Evolutionary conservation across 2,797 vertebrate genomes (phyloP).

Genomic region (Enteromius viviparus): DNA sequence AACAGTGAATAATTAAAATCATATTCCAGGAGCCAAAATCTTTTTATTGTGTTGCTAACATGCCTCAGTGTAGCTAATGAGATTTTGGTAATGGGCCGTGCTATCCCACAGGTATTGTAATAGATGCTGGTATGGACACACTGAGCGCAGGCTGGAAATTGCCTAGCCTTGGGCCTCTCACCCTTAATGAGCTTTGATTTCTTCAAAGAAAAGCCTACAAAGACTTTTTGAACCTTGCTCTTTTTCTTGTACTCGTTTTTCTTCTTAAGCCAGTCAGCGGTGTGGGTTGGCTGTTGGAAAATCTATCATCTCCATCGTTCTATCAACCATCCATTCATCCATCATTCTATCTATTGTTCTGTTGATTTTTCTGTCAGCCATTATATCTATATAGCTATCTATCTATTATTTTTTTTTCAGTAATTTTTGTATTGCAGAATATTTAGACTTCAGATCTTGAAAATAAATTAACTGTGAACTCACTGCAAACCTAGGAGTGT

Average conservation of each 20-base stretch:
- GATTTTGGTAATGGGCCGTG: conserved; percentile 59
- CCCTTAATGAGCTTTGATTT: conserved; percentile 58
- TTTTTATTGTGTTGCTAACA: conserved; percentile 54
- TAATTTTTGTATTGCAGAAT: too few species aligned
- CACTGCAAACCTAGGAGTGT: too few species aligned
- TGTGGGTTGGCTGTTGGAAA: neutral
- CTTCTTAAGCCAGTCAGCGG: neutral
- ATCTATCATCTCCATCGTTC: too few species aligned
- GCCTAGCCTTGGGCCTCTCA: conserved; percentile 50
- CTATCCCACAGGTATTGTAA: conserved; percentile 57
- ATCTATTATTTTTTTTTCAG: too few species aligned
- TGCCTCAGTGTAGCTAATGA: conserved; percentile 58
- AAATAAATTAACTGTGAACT: too few species aligned
- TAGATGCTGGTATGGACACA: conserved; percentile 43
- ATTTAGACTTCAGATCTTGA: too few species aligned
- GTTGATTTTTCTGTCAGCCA: too few species aligned
- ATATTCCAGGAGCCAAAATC: conserved; percentile 48
- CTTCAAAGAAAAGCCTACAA: conserved; percentile 35
- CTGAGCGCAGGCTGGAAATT: conserved; percentile 47
- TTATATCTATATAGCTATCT: too few species aligned
- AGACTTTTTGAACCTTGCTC: conserved; percentile 40
- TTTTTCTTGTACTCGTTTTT: conserved; percentile 7
- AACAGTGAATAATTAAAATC: conserved; percentile 51
- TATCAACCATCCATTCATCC: too few species aligned
- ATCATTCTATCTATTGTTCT: too few species aligned